Base-by-base conservation (phyloP, 2,113 vertebrate species). In the Myiagra hebetior region DNA sequence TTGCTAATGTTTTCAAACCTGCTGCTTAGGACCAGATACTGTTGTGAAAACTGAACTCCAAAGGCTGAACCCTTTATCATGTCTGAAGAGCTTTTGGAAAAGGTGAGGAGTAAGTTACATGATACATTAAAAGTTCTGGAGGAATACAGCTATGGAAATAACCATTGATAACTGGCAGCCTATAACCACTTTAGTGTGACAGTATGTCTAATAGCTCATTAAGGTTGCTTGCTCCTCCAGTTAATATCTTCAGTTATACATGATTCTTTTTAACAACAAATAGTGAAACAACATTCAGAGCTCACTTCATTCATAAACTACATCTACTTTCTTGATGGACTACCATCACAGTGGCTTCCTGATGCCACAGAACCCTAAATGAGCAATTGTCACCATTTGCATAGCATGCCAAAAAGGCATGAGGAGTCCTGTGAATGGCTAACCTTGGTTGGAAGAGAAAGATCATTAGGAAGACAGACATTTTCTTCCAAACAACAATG, bases 321-420 rank as follows among this genome's bases (percentile, higher is more conserved):
- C 17, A 35, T 16, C 42, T 73, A 4, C 27, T 67, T 67, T 30
- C 7, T 69, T 79, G 42, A 37, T 30, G 8, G 7, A 15, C 18
- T 86, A n/a, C 15, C 30, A 57, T 19, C 22, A 41, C 37, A 47
- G 26, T n/a, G 64, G 19, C 19, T 77, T 73, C 37, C 27, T n/a
- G 24, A 55, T 65, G 28, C 16, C 35, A 50, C 19, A 50, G 35
- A 62, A 26, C 13, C 12, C 35, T 62, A 72, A 72, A 76, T 39
- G 26, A 37, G 11, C 0, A 2, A 52, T 23, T 77, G 19, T 17
- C 14, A 67, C 46, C 17, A 19, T 78, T 63, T 77, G 8, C 15
- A 2, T 5, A 47, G 4, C 9, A 19, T 0, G 0, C 13, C 4
- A 2, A n/a, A 85, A 46, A 56, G 6, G 16, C 3, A 7, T 14